These are phyloP conservation scores for Perccottus glenii DNA, from an alignment of 2,113 vertebrate species.

Conservation along the genomic window DNA sequence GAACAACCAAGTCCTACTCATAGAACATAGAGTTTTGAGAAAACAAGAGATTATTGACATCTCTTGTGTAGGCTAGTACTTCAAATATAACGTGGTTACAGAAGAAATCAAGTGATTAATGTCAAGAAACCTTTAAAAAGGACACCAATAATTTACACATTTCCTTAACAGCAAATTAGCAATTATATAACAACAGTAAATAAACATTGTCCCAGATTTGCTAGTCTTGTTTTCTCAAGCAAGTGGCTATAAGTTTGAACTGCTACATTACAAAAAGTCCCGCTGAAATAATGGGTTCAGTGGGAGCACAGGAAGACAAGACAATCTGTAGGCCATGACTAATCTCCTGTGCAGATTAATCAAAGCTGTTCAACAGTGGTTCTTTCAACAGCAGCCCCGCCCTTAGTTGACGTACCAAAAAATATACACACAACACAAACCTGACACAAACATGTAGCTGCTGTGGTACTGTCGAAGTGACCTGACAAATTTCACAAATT, in stretches of 20 bases:
- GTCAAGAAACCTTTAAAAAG: background rate
- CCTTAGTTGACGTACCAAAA: conserved; percentile 36
- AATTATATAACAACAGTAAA: conserved; percentile 7
- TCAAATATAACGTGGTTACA: too few relatives aligned
- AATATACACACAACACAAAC: conserved; percentile 9
- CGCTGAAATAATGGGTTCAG: conserved; percentile 44
- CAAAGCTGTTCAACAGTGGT: conserved; percentile 61
- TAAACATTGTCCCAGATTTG: conserved; percentile 4
- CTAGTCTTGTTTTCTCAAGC: conserved; percentile 23
- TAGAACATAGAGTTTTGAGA: too few relatives aligned
- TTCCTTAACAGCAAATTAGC: conserved; percentile 12
- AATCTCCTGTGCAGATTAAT: conserved; percentile 71
- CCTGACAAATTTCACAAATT: conserved; percentile 25
- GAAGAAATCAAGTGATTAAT: background rate
- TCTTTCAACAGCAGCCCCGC: conserved; percentile 46
- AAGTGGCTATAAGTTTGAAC: conserved; percentile 37
- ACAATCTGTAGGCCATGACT: conserved; percentile 56
- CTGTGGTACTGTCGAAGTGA: background rate
- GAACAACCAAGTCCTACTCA: too few relatives aligned
- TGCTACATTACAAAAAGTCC: conserved; percentile 31
- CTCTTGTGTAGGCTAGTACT: too few relatives aligned
- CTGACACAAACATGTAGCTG: conserved; percentile 23
- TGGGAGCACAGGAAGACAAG: conserved; percentile 15
- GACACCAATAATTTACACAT: background rate
- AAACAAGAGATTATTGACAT: too few relatives aligned